A percentile compares a stretch with the other conserved stretches of the same genome.
phyloP scores from a whole-genome alignment of 2,113 vertebrate species.

The Mastomys coucha region DNA sequence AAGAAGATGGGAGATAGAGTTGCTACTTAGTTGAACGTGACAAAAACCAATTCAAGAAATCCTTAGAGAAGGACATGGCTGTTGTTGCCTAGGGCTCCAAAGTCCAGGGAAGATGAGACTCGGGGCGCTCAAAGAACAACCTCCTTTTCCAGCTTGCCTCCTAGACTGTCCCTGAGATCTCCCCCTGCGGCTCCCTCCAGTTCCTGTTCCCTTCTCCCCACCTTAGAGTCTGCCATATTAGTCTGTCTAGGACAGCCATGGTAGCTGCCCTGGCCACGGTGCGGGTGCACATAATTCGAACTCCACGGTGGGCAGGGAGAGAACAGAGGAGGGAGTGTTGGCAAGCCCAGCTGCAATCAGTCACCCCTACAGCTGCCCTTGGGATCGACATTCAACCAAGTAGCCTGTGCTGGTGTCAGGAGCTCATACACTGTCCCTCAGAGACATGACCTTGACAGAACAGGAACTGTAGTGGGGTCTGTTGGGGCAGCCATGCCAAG shows the following conservation, averaged over 20 bases:
- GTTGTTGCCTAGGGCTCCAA: too few species aligned
- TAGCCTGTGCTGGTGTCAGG: not conserved
- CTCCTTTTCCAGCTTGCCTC: too few species aligned
- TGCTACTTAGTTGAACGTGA: not conserved
- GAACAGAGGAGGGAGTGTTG: fast-evolving
- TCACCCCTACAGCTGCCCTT: fast-evolving
- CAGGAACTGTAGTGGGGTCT: fast-evolving
- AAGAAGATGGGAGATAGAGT: not conserved
- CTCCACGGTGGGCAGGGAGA: too few species aligned
- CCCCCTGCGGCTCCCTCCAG: not conserved
- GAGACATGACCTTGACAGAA: not conserved
- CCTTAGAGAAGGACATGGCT: not conserved
- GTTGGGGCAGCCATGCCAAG: not conserved
- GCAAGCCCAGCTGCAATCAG: fast-evolving
- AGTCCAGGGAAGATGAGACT: not conserved
- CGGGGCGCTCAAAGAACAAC: not conserved
- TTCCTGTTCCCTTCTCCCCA: not conserved
- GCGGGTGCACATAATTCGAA: fast-evolving
- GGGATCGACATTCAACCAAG: not conserved
- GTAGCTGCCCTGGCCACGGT: too few species aligned
- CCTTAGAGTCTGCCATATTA: fast-evolving
- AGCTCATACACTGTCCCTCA: not conserved
- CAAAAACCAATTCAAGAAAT: not conserved
- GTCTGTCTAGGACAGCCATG: not conserved
- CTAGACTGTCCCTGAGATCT: not conserved